These are phyloP conservation scores for Sinelater perroti DNA, from an alignment of 2,888 invertebrate genomes.

Conservation along the genomic window DNA sequence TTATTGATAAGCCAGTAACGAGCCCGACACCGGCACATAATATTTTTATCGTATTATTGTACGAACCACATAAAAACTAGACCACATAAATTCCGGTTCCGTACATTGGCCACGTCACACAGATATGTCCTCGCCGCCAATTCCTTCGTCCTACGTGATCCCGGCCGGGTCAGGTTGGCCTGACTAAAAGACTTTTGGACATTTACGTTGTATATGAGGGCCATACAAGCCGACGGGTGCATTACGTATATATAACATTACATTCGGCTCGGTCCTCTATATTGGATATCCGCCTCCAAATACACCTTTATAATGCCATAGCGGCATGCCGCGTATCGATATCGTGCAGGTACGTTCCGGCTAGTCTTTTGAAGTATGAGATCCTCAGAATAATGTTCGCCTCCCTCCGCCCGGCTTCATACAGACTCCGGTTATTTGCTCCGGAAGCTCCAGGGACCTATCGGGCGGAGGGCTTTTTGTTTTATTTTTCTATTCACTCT, in stretches of 20 bases:
- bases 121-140: constrained; percentile 54
- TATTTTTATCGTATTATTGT: constrained; percentile 45
- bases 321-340: constrained; percentile 47
- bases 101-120: constrained; percentile 56
- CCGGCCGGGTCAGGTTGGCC: constrained; percentile 49
- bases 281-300: constrained; percentile 47
- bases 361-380: constrained; percentile 49
- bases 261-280: constrained; percentile 48
- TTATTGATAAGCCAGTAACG: constrained; percentile 28
- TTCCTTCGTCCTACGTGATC: constrained; percentile 55
- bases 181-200: constrained; percentile 53
- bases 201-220: constrained; percentile 56
- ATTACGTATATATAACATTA: constrained; percentile 55
- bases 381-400: constrained; percentile 46
- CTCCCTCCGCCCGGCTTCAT: constrained; percentile 38
- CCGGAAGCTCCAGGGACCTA: constrained; percentile 51
- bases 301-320: constrained; percentile 34
- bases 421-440: constrained; percentile 49
- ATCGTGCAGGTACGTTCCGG: constrained; percentile 47
- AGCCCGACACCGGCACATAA: constrained; percentile 28
- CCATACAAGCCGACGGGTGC: constrained; percentile 51
- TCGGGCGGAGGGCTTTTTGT: constrained; percentile 51
- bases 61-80: constrained; percentile 48
- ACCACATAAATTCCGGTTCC: constrained; percentile 56
- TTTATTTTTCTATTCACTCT: constrained; percentile 57